Base-by-base conservation (phyloP, 2,113 vertebrate species). In the Orcinus orca region DNA sequence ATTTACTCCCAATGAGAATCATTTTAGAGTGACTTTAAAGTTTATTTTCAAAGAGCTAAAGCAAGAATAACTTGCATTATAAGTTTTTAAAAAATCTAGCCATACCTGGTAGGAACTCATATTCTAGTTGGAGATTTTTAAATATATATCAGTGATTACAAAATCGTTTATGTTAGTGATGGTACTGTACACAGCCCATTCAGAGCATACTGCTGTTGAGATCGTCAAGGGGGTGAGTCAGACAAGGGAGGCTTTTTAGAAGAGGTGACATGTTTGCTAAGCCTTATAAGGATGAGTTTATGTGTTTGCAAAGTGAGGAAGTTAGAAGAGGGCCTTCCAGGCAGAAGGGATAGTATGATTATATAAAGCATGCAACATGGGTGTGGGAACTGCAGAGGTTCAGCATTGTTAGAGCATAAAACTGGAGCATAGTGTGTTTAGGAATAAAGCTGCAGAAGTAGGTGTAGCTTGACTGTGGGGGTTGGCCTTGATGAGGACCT, bases 61-160 rank as follows among this genome's bases (percentile, higher is more conserved):
- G 58, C 50, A 90, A 85, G 23, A 79, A 47, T 91, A 94, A 88
- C 33, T 84, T 68, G 38, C 65, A 88, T 80, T 77, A 21, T 18
- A 88, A 77, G 44, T 47, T 33, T 90, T 82, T 33, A 10, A 47
- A 74, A 85, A 55, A 76, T 68, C 60, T 80, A 77, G 26, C 23
- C 17, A 76, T 63, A 58, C 29, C 47, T 93, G 25, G 18, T 88
- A 55, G 47, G 36, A 90, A 80, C 63, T 90, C 76, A 67, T 93
- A 81, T 88, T 97, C n/a, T 85, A 58, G 77, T 94, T 96, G 65
- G 79, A 92, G 65, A 88, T 87, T 76, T 84, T 88, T 47, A n/a
- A 82, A 88, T 55, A 58, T 33, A 44, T 71, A 79, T 65, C 31
- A 10, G 21, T 92, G 70, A 58, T n/a, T 89, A 67, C 55, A 87